Base-by-base conservation (phyloP, 2,797 vertebrate species). In the Falco concolor region DNA sequence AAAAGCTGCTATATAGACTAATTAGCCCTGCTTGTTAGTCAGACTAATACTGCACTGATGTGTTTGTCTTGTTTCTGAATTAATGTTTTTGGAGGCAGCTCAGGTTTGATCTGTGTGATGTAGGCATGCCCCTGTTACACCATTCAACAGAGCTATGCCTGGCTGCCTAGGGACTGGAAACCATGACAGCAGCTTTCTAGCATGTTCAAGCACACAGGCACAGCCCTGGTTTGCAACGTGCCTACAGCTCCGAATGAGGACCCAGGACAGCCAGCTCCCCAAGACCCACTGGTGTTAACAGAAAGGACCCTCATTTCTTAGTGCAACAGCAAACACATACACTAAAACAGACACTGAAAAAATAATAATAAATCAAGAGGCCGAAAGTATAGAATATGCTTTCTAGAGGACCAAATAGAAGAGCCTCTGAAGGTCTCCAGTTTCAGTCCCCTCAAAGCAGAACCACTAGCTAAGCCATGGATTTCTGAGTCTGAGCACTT, bases 1-100 rank as follows among this genome's bases (percentile, higher is more conserved):
- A 64, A 44, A 76, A 84, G 52, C 54, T 89, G 52, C 86, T 74
- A 53, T 70, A 74, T 56, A 76, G 86, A 70, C 56, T 92, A 70
- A 83, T 89, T 89, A 87, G 52, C 52, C 25, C 28, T 82, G 74
- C 38, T 93, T 90, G 73, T 91, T 91, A 94, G 67, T 93, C 74
- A 86, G 74, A 65, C 50, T 79, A 79, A 76, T 76, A 61, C 32
- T 61, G 45, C 38, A 67, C 36, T 64, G 59, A 76, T 87, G 28
- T 12, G 17, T 75, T 85, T 88, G 13, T 84, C 36, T 84, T 73
- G n/a, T 84, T 94, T 56, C 53, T 84, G 74, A 90, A 84, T 78
- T 67, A 87, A 60, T 63, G 49, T 53, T 90, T 92, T 64, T 36
- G 63, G 74, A 78, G 60, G 72, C 60, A 30, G 5, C 54, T 61